Percentiles rank a stretch among this genome's conserved stretches.
phyloP scores from a whole-genome alignment of 2,888 invertebrate species.

The Oscheius onirici region DNA sequence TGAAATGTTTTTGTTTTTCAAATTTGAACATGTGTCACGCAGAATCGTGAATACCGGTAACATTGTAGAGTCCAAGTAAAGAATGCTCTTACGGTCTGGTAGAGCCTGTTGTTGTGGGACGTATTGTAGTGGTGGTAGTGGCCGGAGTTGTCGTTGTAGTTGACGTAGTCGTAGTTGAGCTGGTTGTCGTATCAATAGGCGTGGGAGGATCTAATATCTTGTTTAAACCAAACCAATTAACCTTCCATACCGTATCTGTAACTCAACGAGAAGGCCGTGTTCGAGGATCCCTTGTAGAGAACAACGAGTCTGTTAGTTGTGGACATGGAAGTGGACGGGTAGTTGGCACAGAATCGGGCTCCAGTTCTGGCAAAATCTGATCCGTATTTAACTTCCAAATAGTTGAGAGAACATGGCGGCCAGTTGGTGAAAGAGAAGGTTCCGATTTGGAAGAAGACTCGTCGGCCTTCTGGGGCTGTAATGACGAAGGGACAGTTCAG shows the following conservation, averaged over 20 bases:
- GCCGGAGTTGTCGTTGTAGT: not conserved
- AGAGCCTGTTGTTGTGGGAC: not conserved
- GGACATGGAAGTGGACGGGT: slow-evolving; percentile 42
- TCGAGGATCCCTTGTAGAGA: slow-evolving; percentile 45
- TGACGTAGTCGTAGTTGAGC: not conserved
- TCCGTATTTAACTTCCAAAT: slow-evolving; percentile 62
- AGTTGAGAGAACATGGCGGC: slow-evolving; percentile 40
- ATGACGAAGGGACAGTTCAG: slow-evolving; percentile 61
- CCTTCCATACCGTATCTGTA: slow-evolving; percentile 5
- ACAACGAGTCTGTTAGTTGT: slow-evolving; percentile 44
- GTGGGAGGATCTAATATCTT: slow-evolving; percentile 25
- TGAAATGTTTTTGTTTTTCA: not conserved
- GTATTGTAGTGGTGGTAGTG: not conserved
- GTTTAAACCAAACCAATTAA: not conserved
- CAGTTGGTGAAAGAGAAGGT: slow-evolving; percentile 30
- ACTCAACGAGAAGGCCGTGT: slow-evolving; percentile 34
- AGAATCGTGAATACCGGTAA: no score
- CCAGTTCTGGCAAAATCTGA: slow-evolving; percentile 54
- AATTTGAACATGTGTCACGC: no score
- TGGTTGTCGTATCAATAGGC: slow-evolving; percentile 8
- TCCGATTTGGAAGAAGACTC: slow-evolving; percentile 54
- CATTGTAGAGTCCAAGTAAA: no score
- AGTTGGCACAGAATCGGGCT: slow-evolving; percentile 53
- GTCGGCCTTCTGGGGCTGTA: slow-evolving; percentile 53
- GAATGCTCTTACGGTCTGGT: not conserved